Evolutionary conservation across 2,797 vertebrate species (phyloP), one percentile per base, ranked within the genome.

Genomic region (Argyrosomus regius): DNA sequence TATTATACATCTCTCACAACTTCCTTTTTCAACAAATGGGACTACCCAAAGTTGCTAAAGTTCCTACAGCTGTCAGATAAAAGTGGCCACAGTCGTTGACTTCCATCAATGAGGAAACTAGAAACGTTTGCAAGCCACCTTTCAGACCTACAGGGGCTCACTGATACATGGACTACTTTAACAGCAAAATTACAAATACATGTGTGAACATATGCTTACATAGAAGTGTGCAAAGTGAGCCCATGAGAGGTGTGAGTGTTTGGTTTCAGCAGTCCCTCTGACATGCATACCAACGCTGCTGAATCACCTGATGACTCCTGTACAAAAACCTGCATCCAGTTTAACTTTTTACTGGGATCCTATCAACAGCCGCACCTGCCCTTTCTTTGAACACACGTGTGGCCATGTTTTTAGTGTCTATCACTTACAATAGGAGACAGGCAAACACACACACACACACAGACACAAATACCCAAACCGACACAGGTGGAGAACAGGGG

Each of bases 241-340:
- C 0, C 22, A 7, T 7, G 39, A 50, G 49, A 16, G 4, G 35
- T 72, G 57, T 65, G 66, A 71, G 45, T 70, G 26, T 73, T 68
- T 72, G 64, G 35, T 49, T 64, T 46, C 49, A 67, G 56, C 16
- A 10, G 56, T 13, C 24, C 67, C 63, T 63, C 75, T 35, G 35
- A 59, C 66, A 46, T 5, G 45, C 87, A 91, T 87, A 72, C 82
- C 68, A 13, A 39, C 24, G 50, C 65, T 59, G 58, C 76, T 88
- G 87, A 93, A 41, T 91, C 90, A 90, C 79, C 63, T 17, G 67
- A 70, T 89, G 87, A 91, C 77, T 82, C 65, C 53, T 1, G 4
- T 1, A 18, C 17, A 77, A 60, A 78, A 58, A 48, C 49, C 35
- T 45, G 46, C 79, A 72, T 52, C 75, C 50, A 22, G 28, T 39